Evolutionary conservation across 2,113 vertebrate species (phyloP).

Genomic region (Bothrops jararaca): DNA sequence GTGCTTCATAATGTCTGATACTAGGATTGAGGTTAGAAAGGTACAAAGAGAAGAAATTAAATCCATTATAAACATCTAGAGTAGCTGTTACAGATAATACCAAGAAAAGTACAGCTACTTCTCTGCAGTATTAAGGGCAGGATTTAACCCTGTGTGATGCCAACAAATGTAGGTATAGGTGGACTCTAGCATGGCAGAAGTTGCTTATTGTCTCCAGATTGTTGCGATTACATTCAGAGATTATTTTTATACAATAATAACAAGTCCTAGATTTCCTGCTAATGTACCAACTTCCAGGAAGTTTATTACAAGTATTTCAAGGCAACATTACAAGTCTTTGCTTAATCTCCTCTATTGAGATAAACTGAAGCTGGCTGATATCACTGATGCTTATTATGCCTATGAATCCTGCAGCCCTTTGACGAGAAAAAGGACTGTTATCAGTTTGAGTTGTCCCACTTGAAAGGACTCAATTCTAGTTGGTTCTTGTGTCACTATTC

Average conservation of each 20-base stretch:
- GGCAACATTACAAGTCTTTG: background rate
- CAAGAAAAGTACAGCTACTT: background rate
- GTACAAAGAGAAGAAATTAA: background rate
- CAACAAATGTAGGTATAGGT: background rate
- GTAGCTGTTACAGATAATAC: background rate
- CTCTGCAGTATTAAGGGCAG: background rate
- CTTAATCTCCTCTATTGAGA: background rate
- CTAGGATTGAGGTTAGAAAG: background rate
- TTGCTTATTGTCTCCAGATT: background rate
- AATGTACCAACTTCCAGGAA: background rate
- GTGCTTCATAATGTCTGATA: background rate
- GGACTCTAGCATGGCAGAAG: background rate
- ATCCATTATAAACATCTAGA: background rate
- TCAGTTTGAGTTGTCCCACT: background rate
- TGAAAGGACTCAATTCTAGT: background rate
- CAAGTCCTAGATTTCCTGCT: background rate
- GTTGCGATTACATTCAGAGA: background rate
- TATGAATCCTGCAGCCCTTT: background rate
- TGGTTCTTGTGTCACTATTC: background rate
- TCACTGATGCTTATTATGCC: background rate
- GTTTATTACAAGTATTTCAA: background rate
- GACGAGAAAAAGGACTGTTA: background rate
- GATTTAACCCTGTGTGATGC: background rate
- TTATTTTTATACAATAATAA: background rate
- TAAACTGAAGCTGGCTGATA: background rate